phyloP scores from a whole-genome alignment of 1,140 invertebrate genomes.

The Camponotus vicinus region DNA sequence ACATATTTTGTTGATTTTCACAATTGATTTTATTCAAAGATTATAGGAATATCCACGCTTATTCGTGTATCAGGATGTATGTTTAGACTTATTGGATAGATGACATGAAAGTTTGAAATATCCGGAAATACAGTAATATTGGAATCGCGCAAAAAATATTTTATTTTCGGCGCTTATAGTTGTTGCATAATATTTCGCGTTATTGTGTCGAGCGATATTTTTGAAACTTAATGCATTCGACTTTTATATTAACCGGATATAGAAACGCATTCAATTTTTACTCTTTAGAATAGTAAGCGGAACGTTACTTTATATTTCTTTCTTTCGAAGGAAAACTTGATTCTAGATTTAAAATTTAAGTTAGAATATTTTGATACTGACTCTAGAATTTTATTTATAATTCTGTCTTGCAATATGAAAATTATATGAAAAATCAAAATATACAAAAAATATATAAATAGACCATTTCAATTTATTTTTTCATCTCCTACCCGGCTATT shows the following conservation, averaged over 20 bases:
- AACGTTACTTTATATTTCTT: not conserved
- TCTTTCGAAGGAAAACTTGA: not conserved
- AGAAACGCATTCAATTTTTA: not conserved
- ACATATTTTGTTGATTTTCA: not conserved
- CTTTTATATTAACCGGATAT: not conserved
- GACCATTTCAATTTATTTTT: too few species aligned
- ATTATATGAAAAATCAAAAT: too few species aligned
- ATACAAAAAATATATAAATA: too few species aligned
- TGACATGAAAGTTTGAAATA: not conserved
- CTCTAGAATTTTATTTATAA: too few species aligned
- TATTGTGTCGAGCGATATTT: not conserved
- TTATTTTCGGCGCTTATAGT: not conserved
- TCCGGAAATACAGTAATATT: slow-evolving; percentile 5
- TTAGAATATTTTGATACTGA: not conserved
- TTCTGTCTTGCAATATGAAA: too few species aligned
- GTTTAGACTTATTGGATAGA: not conserved
- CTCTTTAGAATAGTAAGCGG: not conserved
- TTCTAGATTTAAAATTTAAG: not conserved
- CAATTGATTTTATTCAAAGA: not conserved
- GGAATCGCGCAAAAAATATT: not conserved
- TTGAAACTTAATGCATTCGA: not conserved
- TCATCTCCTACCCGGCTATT: too few species aligned
- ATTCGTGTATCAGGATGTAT: not conserved
- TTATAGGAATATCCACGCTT: not conserved
- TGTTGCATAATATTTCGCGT: not conserved